Evolutionary conservation across 2,113 vertebrate species (phyloP), one percentile per base, ranked within the genome.

Genomic region (Cacatua alba): DNA sequence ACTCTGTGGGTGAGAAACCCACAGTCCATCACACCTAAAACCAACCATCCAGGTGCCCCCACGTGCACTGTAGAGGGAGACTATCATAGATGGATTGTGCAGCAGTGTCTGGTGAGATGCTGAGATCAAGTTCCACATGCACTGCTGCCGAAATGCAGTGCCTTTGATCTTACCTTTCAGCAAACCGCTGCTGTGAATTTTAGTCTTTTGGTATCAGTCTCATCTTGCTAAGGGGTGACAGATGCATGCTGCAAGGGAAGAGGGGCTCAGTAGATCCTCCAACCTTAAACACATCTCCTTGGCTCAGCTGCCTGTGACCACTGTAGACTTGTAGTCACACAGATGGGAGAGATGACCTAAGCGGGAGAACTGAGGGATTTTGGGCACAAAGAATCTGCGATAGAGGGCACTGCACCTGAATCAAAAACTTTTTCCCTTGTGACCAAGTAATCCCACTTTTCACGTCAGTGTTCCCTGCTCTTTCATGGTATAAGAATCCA

Each of bases 81-180:
- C 9, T 3, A 19, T 24, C 5, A 46, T 1, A 10, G 68, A 64
- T 1, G 2, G 33, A 49, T 23, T 37, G 13, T 0, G 0, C 4
- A 2, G 31, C n/a, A 19, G 28, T 7, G 37, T 28, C 43, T 17
- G 41, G 24, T 0, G 3, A 77, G 60, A 53, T 0, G 1, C 6
- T 0, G 2, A 67, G 59, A 81, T 67, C 19, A 64, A 65, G 46
- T 62, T 63, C 62, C 33, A 33, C 0, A 1, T 11, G 31, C 37
- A 53, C 31, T 13, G 46, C 39, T 80, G n/a, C 46, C 70, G 81
- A 92, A 90, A 55, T 25, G 43, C 76, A 59, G 9, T 9, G 31
- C 41, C 72, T 43, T 71, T 29, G 14, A 75, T 62, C 49, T 70
- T 69, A 65, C 69, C 55, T 77, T 80, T 51, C 72, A 88, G 33